phyloP scores from a whole-genome alignment of 2,797 vertebrate genomes.

The Avahi laniger region DNA sequence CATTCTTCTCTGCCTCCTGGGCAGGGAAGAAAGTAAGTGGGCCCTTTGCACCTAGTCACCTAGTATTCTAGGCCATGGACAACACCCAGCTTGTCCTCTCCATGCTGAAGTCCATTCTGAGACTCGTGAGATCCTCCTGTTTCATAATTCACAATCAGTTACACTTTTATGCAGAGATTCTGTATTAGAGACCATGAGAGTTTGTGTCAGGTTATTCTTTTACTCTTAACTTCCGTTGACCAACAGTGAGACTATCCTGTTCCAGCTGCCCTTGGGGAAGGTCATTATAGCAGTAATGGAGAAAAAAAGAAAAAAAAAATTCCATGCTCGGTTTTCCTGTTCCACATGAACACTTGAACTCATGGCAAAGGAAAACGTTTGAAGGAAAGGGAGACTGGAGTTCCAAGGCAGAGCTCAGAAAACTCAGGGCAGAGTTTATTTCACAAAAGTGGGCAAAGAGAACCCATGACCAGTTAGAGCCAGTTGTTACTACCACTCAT shows the following conservation, averaged over 20 bases:
- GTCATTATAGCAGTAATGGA: not conserved
- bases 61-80: not conserved
- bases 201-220: not conserved
- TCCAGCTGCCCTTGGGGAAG: not conserved
- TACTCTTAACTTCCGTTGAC: not conserved
- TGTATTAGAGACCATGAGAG: not conserved
- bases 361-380: not conserved
- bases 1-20: not conserved
- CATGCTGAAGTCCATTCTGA: not conserved
- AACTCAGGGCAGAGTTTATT: not conserved
- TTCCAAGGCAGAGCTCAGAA: not conserved
- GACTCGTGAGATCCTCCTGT: not conserved
- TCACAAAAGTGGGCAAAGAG: not conserved
- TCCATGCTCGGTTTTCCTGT: not conserved
- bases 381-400: not conserved
- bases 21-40: not conserved
- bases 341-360: not conserved
- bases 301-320: not conserved
- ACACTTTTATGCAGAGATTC: not conserved
- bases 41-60: not conserved
- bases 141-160: not conserved
- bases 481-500: not conserved
- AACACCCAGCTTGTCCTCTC: not conserved
- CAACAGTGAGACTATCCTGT: not conserved
- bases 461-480: not conserved